phyloP scores from a whole-genome alignment of 2,888 invertebrate species.

The Rhyacophila evoluta region DNA sequence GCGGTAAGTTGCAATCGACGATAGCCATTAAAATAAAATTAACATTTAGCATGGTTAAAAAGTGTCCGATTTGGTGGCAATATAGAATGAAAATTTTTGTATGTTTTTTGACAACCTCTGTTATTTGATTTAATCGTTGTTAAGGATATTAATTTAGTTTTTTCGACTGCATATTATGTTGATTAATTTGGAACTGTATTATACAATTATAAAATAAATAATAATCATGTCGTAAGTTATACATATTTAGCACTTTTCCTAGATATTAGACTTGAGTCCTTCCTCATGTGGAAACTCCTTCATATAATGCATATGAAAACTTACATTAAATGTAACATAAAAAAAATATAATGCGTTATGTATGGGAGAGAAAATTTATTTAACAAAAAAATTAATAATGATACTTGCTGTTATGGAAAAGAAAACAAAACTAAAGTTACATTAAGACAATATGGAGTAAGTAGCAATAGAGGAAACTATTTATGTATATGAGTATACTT shows the following conservation, averaged over 20 bases:
- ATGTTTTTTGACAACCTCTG: conserved; percentile 44
- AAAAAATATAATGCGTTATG: conserved; percentile 50
- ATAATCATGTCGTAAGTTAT: conserved; percentile 42
- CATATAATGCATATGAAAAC: conserved; percentile 35
- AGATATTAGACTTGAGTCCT: conserved; percentile 48
- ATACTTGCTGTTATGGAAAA: conserved; percentile 52
- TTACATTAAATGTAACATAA: conserved; percentile 46
- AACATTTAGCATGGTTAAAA: background rate
- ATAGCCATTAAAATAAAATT: background rate
- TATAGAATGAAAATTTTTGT: conserved; percentile 6
- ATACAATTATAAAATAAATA: conserved; percentile 40
- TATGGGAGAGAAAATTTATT: conserved; percentile 54
- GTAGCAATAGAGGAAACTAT: conserved; percentile 52
- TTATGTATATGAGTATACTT: conserved; percentile 50
- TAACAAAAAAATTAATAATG: conserved; percentile 40
- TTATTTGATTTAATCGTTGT: conserved; percentile 38
- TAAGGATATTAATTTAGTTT: conserved; percentile 46
- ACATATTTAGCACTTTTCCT: conserved; percentile 52
- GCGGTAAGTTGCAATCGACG: background rate
- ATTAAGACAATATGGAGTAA: conserved; percentile 53
- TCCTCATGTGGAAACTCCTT: conserved; percentile 31
- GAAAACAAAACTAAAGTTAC: conserved; percentile 50
- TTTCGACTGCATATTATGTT: conserved; percentile 51
- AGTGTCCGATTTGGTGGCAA: background rate
- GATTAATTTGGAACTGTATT: conserved; percentile 54